A percentile compares a stretch with the other conserved stretches of the same genome.
phyloP scores from a whole-genome alignment of 2,797 vertebrate genomes.

The Neosalanx taihuensis region DNA sequence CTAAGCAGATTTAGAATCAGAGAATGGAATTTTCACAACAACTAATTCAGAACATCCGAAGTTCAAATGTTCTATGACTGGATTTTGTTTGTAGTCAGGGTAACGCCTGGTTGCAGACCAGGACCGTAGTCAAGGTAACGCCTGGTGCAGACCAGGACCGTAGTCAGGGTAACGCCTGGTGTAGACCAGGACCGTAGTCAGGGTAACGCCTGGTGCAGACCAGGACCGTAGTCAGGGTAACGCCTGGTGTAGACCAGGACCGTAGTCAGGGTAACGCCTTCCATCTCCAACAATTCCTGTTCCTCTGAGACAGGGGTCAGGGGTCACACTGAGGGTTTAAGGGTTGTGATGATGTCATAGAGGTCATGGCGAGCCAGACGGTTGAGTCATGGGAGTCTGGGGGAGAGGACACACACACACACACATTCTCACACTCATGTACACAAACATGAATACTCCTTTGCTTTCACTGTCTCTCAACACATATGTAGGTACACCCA shows the following conservation, averaged over 20 bases:
- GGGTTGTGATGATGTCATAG: conserved; percentile 50
- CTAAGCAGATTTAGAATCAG: not conserved
- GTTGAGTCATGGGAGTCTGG: conserved; percentile 65
- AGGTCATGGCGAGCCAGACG: conserved; percentile 31
- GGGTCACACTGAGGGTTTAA: conserved; percentile 43
- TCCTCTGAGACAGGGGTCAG: conserved; percentile 11
- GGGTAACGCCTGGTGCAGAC: too few species aligned
- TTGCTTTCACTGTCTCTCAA: too few species aligned
- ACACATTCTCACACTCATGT: not conserved
- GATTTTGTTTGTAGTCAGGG: too few species aligned
- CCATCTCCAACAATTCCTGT: conserved; percentile 4
- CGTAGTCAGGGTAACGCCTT: too few species aligned
- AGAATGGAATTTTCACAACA: too few species aligned
- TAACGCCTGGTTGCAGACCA: too few species aligned
- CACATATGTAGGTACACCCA: not conserved
- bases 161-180: too few species aligned
- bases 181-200: not conserved
- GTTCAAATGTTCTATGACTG: not conserved
- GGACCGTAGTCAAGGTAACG: too few species aligned
- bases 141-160: too few species aligned
- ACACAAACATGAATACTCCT: not conserved
- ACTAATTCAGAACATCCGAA: not conserved
- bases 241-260: too few species aligned
- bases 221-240: too few species aligned
- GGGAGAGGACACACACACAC: conserved; percentile 29